Conservation (phyloP, 2,797 vertebrate genomes). For the Remorina albescens region DNA sequence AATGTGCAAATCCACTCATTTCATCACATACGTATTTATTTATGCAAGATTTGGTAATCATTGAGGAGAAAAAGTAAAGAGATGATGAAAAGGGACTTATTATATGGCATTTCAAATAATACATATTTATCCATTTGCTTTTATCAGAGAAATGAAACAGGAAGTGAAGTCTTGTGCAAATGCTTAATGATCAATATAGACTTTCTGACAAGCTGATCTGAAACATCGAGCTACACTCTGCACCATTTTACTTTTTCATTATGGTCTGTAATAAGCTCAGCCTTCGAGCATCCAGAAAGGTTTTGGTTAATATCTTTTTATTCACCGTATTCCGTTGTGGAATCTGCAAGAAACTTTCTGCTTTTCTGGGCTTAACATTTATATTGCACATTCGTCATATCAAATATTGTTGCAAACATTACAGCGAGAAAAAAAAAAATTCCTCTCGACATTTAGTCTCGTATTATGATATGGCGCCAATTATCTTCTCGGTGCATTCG, state of each 20-base stretch:
- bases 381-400: too few species aligned
- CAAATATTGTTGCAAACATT: not conserved
- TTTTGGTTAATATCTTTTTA: not conserved
- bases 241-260: not conserved
- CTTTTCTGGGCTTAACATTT: too few species aligned
- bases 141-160: not conserved
- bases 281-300: not conserved
- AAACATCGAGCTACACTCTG: not conserved
- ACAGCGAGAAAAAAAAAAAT: not conserved
- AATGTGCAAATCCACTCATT: not conserved
- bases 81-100: not conserved
- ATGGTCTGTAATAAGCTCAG: not conserved
- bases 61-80: too few species aligned
- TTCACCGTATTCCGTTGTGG: not conserved
- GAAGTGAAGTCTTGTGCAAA: not conserved
- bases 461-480: not conserved
- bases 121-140: constrained; percentile 2
- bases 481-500: not conserved
- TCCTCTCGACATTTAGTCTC: too few species aligned
- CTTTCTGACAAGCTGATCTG: constrained; percentile 6
- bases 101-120: not conserved
- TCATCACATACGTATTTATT: too few species aligned
- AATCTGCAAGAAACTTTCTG: too few species aligned
- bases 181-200: constrained; percentile 25
- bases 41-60: not conserved